A percentile compares a stretch with the other conserved stretches of the same genome.
phyloP scores from a whole-genome alignment of 92 coral and sea anemone genomes.

The Porites lobata region DNA sequence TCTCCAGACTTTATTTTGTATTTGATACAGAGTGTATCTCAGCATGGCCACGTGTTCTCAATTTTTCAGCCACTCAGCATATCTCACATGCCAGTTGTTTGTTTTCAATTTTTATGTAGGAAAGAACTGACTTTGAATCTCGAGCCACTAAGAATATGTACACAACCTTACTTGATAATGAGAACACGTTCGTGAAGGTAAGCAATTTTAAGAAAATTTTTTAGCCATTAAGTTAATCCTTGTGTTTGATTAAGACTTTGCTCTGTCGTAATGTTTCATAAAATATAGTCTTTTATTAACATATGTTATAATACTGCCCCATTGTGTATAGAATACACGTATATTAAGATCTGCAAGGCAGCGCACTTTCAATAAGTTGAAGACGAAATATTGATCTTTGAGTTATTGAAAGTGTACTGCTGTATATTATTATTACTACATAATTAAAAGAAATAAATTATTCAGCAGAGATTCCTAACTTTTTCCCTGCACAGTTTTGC shows the following conservation, averaged over 20 bases:
- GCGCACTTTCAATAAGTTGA: not conserved
- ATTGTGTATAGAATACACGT: not conserved
- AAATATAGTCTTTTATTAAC: not conserved
- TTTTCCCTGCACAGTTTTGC: too few species aligned
- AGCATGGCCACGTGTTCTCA: not conserved
- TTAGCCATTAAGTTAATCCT: not conserved
- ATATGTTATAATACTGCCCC: not conserved
- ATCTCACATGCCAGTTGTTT: not conserved
- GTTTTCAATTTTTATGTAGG: slow-evolving; percentile 54
- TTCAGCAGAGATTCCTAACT: too few species aligned
- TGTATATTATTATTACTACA: too few species aligned
- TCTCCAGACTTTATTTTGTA: not conserved
- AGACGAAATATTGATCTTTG: not conserved
- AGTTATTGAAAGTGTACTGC: not conserved
- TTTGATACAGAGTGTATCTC: not conserved
- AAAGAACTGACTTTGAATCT: slow-evolving; percentile 93
- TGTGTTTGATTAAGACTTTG: slow-evolving; percentile 4
- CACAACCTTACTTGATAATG: slow-evolving; percentile 91
- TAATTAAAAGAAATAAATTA: too few species aligned
- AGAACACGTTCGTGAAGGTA: slow-evolving; percentile 89
- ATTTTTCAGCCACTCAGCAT: not conserved
- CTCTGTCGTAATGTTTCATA: not conserved
- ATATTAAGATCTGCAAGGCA: not conserved
- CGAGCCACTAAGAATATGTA: slow-evolving; percentile 93
- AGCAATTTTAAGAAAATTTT: slow-evolving; percentile 20